These are phyloP conservation scores for Psittacula cyanocephala DNA, from an alignment of 2,113 vertebrate genomes.

Conservation along the genomic window DNA sequence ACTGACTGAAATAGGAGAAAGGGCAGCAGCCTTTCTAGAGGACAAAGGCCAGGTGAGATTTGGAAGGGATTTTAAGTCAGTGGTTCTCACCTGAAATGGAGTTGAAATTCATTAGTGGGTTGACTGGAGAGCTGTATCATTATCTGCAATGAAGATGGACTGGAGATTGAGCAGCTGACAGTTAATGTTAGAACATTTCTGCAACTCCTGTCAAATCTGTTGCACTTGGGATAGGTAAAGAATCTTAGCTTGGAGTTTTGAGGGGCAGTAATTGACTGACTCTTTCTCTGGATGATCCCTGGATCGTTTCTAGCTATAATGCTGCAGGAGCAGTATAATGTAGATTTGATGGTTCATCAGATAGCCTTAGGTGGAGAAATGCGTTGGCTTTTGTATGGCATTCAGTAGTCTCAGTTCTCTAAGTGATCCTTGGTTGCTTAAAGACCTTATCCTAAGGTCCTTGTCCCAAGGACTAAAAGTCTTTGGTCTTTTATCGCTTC, in stretches of 20 bases:
- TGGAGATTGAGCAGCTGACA: accelerated
- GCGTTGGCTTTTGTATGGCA: background rate
- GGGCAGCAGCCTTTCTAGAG: background rate
- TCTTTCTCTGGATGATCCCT: background rate
- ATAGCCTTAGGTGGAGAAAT: background rate
- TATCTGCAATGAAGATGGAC: background rate
- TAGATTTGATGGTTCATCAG: background rate
- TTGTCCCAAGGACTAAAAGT: background rate
- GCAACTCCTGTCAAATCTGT: background rate
- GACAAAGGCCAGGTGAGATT: background rate
- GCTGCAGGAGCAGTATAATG: background rate
- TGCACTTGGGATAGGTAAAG: background rate
- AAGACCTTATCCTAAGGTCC: background rate
- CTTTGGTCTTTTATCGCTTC: background rate
- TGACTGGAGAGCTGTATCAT: background rate
- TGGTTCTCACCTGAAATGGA: background rate
- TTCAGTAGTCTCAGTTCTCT: background rate
- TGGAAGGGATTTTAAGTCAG: background rate
- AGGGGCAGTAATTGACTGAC: background rate
- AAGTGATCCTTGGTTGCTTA: background rate
- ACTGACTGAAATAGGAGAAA: background rate
- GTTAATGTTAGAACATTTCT: background rate
- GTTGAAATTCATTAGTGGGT: background rate
- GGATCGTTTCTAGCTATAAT: background rate
- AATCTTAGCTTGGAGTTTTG: background rate